Conservation (phyloP, 2,113 vertebrate species). For the Sceloporus undulatus region DNA sequence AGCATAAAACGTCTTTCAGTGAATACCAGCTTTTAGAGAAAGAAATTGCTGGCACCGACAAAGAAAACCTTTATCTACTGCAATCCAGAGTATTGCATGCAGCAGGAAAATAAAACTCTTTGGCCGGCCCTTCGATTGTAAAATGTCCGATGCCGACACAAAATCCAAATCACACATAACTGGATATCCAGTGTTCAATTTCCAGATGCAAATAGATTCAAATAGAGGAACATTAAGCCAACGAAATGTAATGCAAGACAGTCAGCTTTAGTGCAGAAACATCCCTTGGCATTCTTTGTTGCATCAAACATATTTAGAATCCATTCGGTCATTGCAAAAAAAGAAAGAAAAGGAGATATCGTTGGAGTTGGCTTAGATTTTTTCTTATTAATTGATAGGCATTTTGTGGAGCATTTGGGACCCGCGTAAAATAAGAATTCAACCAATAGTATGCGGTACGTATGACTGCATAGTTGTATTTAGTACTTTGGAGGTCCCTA, state of each 20-base stretch:
- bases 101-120: conserved; percentile 7
- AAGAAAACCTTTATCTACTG: background rate
- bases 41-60: background rate
- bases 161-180: background rate
- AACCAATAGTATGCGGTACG: too few relatives aligned
- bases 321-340: background rate
- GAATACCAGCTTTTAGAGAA: background rate
- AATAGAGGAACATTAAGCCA: background rate
- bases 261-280: background rate
- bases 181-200: background rate
- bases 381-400: background rate
- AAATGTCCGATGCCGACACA: background rate
- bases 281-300: background rate
- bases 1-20: too few relatives aligned
- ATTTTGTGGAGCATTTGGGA: background rate
- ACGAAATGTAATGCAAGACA: background rate
- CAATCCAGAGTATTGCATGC: background rate
- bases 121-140: background rate
- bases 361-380: background rate
- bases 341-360: background rate
- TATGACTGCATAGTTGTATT: too few relatives aligned
- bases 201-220: background rate
- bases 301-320: background rate
- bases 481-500: too few relatives aligned
- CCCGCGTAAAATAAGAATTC: background rate